Evolutionary conservation across 2,797 vertebrate genomes (phyloP), one percentile per base, ranked within the genome.

Genomic region (Graptemys geographica): DNA sequence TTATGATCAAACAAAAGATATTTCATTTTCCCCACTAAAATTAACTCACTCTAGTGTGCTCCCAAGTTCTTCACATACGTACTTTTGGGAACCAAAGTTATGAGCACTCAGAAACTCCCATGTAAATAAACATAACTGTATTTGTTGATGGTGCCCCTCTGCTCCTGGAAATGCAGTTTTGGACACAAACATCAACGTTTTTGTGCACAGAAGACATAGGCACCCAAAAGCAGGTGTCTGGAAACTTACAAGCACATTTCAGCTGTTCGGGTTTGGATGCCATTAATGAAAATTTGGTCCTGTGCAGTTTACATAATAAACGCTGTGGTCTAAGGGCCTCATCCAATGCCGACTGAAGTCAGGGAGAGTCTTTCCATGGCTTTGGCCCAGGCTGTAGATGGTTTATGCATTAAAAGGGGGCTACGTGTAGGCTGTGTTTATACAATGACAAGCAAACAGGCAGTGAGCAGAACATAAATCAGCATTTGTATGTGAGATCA

Each of bases 91-190:
- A 83, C 79, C 82, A 91, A 79, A 86, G 62, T 95, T 93, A 89
- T 86, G 27, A 95, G 92, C 27, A 47, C 86, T 96, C 74, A 55
- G 83, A 56, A 86, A 15, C 89, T 28, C 41, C 88, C 93, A 44
- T 51, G 16, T 94, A 76, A 86, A 84, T 89, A 87, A 92, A 57
- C 92, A 18, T 89, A 44, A 5, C 41, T 47, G 74, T 13, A 8
- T 94, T 96, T 95, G 90, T 89, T 91, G 0, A 44, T 95, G 92
- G 84, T 93, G 88, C 95, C 92, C 76, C 96, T 94, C 96, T 96
- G 94, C 95, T 96, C 95, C 62, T 93, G 95, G 76, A 62, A 62
- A 88, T 9, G 89, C 96, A 91, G 80, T 95, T 96, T 72, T 25
- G 37, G 21, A 23, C 10, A 41, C 97, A 97, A 95, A 96, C 95